Evolutionary conservation across 2,797 vertebrate genomes (phyloP).

Genomic region (Okamejei kenojei): DNA sequence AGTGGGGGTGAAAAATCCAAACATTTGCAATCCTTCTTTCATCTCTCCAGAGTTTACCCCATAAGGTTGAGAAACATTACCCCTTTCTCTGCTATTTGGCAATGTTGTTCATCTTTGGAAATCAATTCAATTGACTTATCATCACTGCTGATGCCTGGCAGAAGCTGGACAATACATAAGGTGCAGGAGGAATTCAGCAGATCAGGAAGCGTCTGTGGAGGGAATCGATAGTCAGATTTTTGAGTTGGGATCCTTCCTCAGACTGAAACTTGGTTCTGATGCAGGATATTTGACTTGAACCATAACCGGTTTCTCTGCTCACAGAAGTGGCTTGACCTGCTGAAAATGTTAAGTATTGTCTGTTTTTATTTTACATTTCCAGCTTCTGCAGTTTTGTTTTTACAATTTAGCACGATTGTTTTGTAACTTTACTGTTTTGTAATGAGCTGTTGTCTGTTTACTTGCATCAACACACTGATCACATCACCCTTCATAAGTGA

Average conservation of each 20-base stretch:
- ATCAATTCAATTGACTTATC: not conserved
- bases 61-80: not conserved
- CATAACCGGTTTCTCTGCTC: too few species aligned
- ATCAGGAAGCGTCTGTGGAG: too few species aligned
- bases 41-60: not conserved
- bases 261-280: too few species aligned
- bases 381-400: too few species aligned
- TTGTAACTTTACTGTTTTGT: not conserved
- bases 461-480: not conserved
- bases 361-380: too few species aligned
- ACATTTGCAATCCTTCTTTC: not conserved
- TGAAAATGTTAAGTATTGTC: too few species aligned
- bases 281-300: too few species aligned
- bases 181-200: too few species aligned
- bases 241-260: too few species aligned
- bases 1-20: not conserved
- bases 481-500: not conserved
- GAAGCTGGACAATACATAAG: too few species aligned
- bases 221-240: too few species aligned
- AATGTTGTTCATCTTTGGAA: not conserved
- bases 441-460: not conserved
- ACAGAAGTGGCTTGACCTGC: too few species aligned
- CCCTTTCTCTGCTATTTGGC: not conserved
- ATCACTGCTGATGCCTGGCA: not conserved
- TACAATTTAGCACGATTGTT: not conserved